Conservation (phyloP, 2,797 vertebrate genomes). For the Artibeus jamaicensis region DNA sequence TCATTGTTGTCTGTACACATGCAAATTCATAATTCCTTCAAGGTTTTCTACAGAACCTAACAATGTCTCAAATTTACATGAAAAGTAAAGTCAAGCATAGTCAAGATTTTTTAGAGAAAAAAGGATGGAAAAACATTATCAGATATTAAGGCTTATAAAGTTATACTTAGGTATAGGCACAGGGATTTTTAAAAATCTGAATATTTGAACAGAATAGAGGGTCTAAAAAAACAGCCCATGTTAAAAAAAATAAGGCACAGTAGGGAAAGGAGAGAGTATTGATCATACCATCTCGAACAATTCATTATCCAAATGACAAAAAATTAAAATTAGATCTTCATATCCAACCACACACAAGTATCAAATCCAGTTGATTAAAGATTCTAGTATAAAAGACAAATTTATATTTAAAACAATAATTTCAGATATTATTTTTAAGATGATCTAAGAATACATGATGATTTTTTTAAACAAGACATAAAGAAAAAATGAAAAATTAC, state of each 20-base stretch:
- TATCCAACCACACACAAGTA: background rate
- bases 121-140: background rate
- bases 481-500: background rate
- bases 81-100: background rate
- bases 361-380: constrained; percentile 17
- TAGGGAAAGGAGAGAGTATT: background rate
- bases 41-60: background rate
- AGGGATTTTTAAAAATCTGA: background rate
- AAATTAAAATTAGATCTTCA: background rate
- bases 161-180: background rate
- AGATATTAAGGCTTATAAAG: background rate
- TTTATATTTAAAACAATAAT: background rate
- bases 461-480: background rate
- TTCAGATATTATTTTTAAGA: background rate
- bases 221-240: background rate
- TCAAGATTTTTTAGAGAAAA: background rate
- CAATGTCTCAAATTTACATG: background rate
- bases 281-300: background rate
- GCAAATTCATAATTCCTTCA: background rate
- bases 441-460: background rate
- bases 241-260: background rate
- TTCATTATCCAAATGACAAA: background rate
- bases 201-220: background rate
- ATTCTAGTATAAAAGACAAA: background rate
- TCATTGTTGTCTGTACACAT: background rate